These are phyloP conservation scores for Lethenteron camtschaticum DNA, from an alignment of 2,113 vertebrate species.

Conservation along the genomic window DNA sequence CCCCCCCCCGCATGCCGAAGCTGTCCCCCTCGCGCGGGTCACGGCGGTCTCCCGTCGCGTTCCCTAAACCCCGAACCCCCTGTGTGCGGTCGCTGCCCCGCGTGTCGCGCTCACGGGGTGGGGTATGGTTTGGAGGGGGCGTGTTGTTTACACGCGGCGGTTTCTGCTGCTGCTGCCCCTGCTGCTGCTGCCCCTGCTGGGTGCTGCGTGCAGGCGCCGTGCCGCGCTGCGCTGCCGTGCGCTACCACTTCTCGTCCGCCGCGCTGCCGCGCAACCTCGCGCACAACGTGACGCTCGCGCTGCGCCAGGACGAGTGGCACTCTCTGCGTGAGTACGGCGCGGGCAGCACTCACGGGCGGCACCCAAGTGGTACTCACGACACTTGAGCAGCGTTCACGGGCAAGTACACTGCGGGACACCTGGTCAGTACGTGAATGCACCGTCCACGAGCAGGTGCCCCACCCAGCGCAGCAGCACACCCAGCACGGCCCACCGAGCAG, in stretches of 20 bases:
- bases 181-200: background rate
- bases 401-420: too few species aligned
- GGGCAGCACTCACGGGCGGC: too few species aligned
- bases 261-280: conserved; percentile 89
- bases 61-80: background rate
- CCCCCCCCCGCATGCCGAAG: too few species aligned
- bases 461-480: too few species aligned
- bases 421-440: too few species aligned
- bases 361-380: too few species aligned
- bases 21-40: background rate
- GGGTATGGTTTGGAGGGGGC: background rate
- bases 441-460: too few species aligned
- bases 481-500: too few species aligned
- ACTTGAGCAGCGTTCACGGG: too few species aligned
- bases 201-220: conserved; percentile 29
- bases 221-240: conserved; percentile 66
- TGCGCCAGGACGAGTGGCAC: conserved; percentile 95
- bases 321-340: conserved; percentile 60
- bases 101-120: background rate
- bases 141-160: background rate
- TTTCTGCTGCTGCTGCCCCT: background rate
- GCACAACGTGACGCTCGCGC: conserved; percentile 94
- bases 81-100: too few species aligned
- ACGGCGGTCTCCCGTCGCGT: background rate
- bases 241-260: conserved; percentile 94